Evolutionary conservation across 2,888 invertebrate species (phyloP).

Genomic region (Celastrina argiolus): DNA sequence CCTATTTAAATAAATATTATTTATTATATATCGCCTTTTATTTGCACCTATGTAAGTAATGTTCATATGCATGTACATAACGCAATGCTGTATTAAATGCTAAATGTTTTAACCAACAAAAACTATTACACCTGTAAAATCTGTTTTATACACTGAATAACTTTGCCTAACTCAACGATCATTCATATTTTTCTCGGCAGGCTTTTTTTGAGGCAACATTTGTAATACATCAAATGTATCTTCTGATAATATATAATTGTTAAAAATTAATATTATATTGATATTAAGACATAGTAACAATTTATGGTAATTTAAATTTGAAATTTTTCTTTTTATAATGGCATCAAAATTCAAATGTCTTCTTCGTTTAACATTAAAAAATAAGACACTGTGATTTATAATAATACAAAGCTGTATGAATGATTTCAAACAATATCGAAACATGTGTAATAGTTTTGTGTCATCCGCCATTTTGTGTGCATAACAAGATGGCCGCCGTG

Average conservation of each 20-base stretch:
- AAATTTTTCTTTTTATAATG: no score
- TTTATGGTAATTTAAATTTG: no score
- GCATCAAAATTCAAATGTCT: no score
- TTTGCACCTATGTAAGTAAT: slow-evolving; percentile 36
- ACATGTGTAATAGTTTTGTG: slow-evolving; percentile 29
- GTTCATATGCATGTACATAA: slow-evolving; percentile 24
- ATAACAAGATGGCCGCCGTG: slow-evolving; percentile 66
- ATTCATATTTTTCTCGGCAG: no score
- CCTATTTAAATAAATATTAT: slow-evolving; percentile 46
- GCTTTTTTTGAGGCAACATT: no score
- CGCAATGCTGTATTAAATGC: not conserved
- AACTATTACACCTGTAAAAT: slow-evolving; percentile 4
- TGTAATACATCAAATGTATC: no score
- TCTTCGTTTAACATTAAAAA: no score
- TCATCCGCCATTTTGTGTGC: slow-evolving; percentile 59
- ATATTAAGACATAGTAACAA: no score
- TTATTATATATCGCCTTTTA: slow-evolving; percentile 46
- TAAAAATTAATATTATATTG: no score
- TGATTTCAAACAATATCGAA: not conserved
- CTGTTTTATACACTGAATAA: not conserved
- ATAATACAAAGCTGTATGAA: no score
- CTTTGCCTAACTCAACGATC: not conserved
- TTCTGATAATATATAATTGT: no score
- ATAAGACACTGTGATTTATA: no score
- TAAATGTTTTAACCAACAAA: slow-evolving; percentile 11